Evolutionary conservation across 2,797 vertebrate genomes (phyloP), one percentile per base, ranked within the genome.

Genomic region (Moxostoma hubbsi): DNA sequence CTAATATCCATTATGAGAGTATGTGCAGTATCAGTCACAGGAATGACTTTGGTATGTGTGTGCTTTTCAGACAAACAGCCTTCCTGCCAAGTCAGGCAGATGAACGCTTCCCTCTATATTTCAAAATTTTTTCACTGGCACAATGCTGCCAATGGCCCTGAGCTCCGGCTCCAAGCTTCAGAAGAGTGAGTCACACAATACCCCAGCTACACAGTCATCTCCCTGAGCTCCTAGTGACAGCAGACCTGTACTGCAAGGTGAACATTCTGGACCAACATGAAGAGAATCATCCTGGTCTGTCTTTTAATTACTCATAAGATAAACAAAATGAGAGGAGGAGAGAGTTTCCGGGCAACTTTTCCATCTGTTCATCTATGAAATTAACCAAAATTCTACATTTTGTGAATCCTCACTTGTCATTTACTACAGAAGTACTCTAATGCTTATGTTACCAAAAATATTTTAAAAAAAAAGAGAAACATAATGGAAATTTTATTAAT

Each of bases 181-280:
- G 57, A 82, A 77, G 61, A 82, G 89, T 93, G 90, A 93, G 83
- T 92, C 91, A 92, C 83, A 73, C 86, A 85, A 81, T 72, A 83
- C 71, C 13, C 75, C 68, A 83, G 73, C 46, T 77, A 78, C 84
- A 88, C 62, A 72, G 62, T 87, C 88, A 88, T 85, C 86, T 84
- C 81, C 83, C 77, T 84, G 77, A 49, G 67, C 86, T 87, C 81
- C 57, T 49, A 64, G 72, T 75, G 77, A 84, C 81, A 87, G 54
- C 15, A 71, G 83, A 79, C 71, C 72, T 53, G 79, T 71, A 7
- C 75, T 72, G 81, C 82, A 85, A 85, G 80, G 80, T 89, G 83
- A 85, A 85, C 66, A 72, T 46, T 75, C 73, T 83, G 82, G 82
- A 75, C 68, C 16, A 73, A 49, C 67, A 64, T 81, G 76, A 84